Conservation (phyloP, 2,797 vertebrate species). For the Zenarchopterus dispar region DNA sequence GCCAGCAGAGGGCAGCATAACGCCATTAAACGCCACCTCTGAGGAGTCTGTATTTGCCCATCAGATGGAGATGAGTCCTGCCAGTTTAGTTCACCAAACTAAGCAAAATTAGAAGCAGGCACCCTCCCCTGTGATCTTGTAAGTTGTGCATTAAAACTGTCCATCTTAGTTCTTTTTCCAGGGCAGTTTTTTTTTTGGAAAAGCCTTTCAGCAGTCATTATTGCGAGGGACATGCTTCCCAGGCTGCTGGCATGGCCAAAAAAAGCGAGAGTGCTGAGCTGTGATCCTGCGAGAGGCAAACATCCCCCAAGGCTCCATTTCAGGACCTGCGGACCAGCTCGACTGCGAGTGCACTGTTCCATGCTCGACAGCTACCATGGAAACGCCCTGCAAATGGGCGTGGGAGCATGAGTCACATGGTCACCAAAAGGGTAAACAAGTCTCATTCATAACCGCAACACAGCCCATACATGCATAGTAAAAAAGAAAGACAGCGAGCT, state of each 20-base stretch:
- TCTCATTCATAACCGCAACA: slow-evolving; percentile 81
- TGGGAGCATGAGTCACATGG: slow-evolving; percentile 81
- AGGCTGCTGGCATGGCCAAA: slow-evolving; percentile 54
- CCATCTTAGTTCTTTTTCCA: slow-evolving; percentile 25
- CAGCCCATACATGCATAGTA: slow-evolving; percentile 37
- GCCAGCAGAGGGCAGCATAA: slow-evolving; percentile 75
- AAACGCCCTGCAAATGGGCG: slow-evolving; percentile 77
- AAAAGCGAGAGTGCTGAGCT: slow-evolving; percentile 52
- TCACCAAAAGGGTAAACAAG: slow-evolving; percentile 81
- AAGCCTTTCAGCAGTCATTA: slow-evolving; percentile 45
- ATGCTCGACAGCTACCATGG: slow-evolving; percentile 78
- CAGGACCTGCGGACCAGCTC: slow-evolving; percentile 63
- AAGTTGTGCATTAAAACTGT: slow-evolving; percentile 47
- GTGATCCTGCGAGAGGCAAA: slow-evolving; percentile 61
- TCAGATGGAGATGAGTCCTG: slow-evolving; percentile 33
- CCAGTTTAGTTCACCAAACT: slow-evolving; percentile 72
- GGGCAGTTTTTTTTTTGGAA: slow-evolving; percentile 55
- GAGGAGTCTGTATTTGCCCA: slow-evolving; percentile 45
- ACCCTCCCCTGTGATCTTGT: slow-evolving; percentile 18
- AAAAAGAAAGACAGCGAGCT: slow-evolving; percentile 10
- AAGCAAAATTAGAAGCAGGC: slow-evolving; percentile 66
- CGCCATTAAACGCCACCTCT: slow-evolving; percentile 16
- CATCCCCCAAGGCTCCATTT: slow-evolving; percentile 70
- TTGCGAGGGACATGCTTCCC: slow-evolving; percentile 49
- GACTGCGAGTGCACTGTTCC: slow-evolving; percentile 69